These are phyloP conservation scores for Platyrinchus mystaceus DNA, from an alignment of 2,797 vertebrate species.

Conservation along the genomic window DNA sequence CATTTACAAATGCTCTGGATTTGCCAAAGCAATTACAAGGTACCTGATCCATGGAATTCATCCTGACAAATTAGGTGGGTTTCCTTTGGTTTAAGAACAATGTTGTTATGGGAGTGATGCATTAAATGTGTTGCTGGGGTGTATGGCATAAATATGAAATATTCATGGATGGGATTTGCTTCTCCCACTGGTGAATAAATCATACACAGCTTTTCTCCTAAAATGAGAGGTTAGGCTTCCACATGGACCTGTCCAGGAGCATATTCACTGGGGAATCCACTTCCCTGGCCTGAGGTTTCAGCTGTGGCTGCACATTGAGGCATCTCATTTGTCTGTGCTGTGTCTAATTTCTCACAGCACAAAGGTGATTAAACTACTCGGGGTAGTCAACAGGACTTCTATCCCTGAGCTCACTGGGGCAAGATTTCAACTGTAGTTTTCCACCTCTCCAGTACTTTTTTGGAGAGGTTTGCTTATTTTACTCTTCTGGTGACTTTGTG, in stretches of 20 bases:
- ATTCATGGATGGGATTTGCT: slow-evolving; percentile 38
- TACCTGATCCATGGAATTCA: background rate
- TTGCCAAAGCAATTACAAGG: background rate
- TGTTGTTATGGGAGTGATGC: background rate
- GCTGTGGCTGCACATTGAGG: background rate
- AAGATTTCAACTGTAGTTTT: background rate
- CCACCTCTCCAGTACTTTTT: background rate
- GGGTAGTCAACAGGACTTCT: background rate
- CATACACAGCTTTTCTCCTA: background rate
- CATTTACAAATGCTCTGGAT: background rate
- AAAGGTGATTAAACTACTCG: background rate
- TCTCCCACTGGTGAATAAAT: slow-evolving; percentile 26
- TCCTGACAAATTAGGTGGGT: slow-evolving; percentile 32
- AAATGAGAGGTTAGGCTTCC: slow-evolving; percentile 3
- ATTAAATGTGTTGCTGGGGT: slow-evolving; percentile 29
- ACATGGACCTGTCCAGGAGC: background rate
- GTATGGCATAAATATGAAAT: slow-evolving; percentile 24
- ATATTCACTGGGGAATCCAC: background rate
- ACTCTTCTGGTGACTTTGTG: background rate
- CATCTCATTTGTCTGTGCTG: background rate
- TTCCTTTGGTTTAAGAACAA: slow-evolving; percentile 27
- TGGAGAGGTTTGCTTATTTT: background rate
- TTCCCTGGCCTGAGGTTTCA: background rate
- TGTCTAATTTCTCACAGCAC: slow-evolving; percentile 1
- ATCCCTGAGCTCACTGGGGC: background rate